These are phyloP conservation scores for Ophion ellenae DNA, from an alignment of 2,888 invertebrate genomes.

Conservation along the genomic window DNA sequence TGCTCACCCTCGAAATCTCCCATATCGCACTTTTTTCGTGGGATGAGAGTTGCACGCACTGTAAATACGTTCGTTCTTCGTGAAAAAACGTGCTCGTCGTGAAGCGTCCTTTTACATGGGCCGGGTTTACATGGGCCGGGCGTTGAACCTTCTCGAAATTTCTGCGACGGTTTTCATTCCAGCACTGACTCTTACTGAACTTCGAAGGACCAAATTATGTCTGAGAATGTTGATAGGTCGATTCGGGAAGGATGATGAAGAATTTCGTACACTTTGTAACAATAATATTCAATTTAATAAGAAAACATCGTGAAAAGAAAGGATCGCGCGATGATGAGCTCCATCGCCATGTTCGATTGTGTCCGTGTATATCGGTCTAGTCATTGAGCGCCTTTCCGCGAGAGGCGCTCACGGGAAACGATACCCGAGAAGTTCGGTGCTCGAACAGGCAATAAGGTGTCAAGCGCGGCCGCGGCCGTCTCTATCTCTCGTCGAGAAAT, in stretches of 20 bases:
- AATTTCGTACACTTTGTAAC: background rate
- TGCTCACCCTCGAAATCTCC: slow-evolving; percentile 7
- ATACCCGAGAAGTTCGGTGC: background rate
- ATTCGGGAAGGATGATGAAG: background rate
- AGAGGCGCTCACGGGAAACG: background rate
- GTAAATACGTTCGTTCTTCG: slow-evolving; percentile 8
- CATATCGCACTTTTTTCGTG: slow-evolving; percentile 8
- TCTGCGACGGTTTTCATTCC: slow-evolving; percentile 4
- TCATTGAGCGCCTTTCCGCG: background rate
- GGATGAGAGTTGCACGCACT: slow-evolving; percentile 7
- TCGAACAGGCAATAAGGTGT: too few relatives aligned
- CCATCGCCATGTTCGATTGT: background rate
- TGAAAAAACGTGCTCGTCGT: slow-evolving; percentile 4
- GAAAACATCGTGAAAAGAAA: background rate
- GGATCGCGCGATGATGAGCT: background rate
- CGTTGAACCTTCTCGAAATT: slow-evolving; percentile 9
- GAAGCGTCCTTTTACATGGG: slow-evolving; percentile 3
- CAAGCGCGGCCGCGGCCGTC: too few relatives aligned
- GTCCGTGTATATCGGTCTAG: background rate
- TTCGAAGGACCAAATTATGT: slow-evolving; percentile 22
- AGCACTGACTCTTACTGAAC: slow-evolving; percentile 15
- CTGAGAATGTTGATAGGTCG: slow-evolving; percentile 4
- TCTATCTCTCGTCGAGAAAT: too few relatives aligned
- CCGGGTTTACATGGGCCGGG: too few relatives aligned
- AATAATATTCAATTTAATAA: background rate